Base-by-base conservation (phyloP, 2,113 vertebrate species). In the Colistium nudipinnis region DNA sequence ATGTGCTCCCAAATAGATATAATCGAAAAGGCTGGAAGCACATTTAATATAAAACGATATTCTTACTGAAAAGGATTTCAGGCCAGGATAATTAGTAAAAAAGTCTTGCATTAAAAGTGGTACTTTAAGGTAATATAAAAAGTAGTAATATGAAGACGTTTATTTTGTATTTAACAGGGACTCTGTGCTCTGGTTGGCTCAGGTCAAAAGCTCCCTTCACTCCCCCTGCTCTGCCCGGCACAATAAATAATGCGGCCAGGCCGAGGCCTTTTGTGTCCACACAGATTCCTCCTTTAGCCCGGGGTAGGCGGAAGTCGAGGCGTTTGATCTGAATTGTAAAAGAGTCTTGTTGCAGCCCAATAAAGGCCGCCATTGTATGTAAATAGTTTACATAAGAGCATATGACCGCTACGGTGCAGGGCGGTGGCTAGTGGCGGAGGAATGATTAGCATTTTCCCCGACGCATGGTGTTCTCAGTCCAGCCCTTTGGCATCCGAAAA, bases 311-410 rank as follows among this genome's bases (percentile, higher is more conserved):
- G 95, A 97, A 96, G 93, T 96, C 92, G 92, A 93, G 94, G 94
- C 94, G 87, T 95, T 96, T 95, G 94, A 95, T 95, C 94, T 94
- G 95, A 97, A 97, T 96, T 95, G 94, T 95, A 94, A 95, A n/a
- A 96, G 94, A 92, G 94, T 94, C 94, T 97, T 98, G 95, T 98
- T 97, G 87, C 87, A 72, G 70, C 91, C 60, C 72, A 91, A 93
- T 94, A 96, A 97, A 95, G 94, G 92, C 76, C 62, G 28, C 92
- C 89, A 95, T 98, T 98, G 97, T 98, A 95, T 95, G 94, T 84
- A 94, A 96, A 94, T 94, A 85, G 91, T 94, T 95, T 96, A 95
- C 95, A 95, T 95, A 95, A 94, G 94, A 94, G 93, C 96, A 95
- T 97, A 96, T 97, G 97, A 97, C 96, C 91, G 88, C 93, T 90